Conservation (phyloP, 2,113 vertebrate genomes). For the Nothocercus julius region DNA sequence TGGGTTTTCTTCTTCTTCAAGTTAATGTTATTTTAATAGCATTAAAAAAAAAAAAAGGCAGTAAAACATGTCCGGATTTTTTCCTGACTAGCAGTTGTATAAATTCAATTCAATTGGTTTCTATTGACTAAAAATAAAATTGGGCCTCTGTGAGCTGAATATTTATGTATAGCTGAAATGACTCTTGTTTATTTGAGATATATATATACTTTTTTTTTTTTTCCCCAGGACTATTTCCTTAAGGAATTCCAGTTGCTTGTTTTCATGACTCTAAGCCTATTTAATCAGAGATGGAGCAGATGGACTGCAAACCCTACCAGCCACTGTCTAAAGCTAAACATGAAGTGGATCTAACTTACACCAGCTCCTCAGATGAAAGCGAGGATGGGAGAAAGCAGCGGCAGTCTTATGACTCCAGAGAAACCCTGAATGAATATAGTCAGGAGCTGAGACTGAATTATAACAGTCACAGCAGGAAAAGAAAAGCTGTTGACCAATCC, state of each 20-base stretch:
- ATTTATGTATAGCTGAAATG: background rate
- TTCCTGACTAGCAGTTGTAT: background rate
- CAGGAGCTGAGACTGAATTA: slow-evolving; percentile 92
- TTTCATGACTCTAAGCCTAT: slow-evolving; percentile 82
- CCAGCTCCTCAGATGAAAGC: slow-evolving; percentile 95
- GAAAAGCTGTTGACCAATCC: slow-evolving; percentile 86
- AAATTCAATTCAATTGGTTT: slow-evolving; percentile 24
- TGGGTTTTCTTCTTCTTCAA: slow-evolving; percentile 36
- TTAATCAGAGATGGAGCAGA: slow-evolving; percentile 92
- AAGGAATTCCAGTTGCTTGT: slow-evolving; percentile 73
- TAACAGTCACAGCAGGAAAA: slow-evolving; percentile 88
- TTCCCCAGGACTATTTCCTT: slow-evolving; percentile 74
- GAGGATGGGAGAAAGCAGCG: slow-evolving; percentile 91
- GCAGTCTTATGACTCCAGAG: slow-evolving; percentile 92
- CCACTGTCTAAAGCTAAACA: slow-evolving; percentile 93
- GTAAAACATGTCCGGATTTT: background rate
- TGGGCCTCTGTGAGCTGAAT: background rate
- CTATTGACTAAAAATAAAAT: background rate
- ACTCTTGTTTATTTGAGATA: background rate
- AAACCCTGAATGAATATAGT: slow-evolving; percentile 92
- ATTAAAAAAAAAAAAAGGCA: background rate
- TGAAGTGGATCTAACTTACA: slow-evolving; percentile 95
- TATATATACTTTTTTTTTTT: slow-evolving; percentile 23
- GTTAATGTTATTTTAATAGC: slow-evolving; percentile 15
- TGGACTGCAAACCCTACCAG: slow-evolving; percentile 97